Base-by-base conservation (phyloP, 1,140 invertebrate genomes). In the Prorops nasuta region DNA sequence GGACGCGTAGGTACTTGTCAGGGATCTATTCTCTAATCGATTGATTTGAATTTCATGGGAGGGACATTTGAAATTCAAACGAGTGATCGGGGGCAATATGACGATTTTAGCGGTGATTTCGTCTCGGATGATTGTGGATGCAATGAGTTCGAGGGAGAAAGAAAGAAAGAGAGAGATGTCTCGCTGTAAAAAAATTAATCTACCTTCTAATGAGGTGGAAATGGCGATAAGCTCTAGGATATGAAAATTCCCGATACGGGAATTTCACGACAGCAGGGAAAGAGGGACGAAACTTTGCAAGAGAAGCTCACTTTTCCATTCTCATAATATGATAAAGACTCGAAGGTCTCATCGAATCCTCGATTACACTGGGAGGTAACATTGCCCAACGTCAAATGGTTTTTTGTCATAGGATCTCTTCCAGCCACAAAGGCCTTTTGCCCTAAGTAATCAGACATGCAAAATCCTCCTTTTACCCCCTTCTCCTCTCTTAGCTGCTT, bases 381-480 rank as follows among this genome's bases (percentile, higher is more conserved):
- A 44, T 51, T 48, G 42, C 31, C 22, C 20, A 47, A 59, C 37
- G 42, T 46, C 49, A 41, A 59, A 60, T 58, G 51, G 47, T 59
- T 60, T 51, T 54, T 59, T 49, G 44, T 28, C 44, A 22, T 42
- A 56, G 44, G 41, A 60, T 52, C 52, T 47, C 56, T n/a, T n/a
- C n/a, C n/a, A 56, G 43, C 53, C 54, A 60, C 58, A 60, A 60
- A 58, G 51, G 38, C 45, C 38, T 49, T 60, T 36, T 56, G 46
- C 45, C 57, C 42, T 60, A 60, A 61, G 58, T 61, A 61, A 61
- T 61, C 58, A 61, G 58, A 61, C 57, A 61, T 61, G 58, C 58
- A 61, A 61, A 61, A 61, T 60, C 54, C 57, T 60, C 36, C 58
- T 61, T 61, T 61, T 61, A 45, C 54, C 9, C 48, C n/a, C n/a